A percentile compares a stretch with the other conserved stretches of the same genome.
Conservation (phyloP, 2,113 vertebrate genomes). For the Tragelaphus strepsiceros region DNA sequence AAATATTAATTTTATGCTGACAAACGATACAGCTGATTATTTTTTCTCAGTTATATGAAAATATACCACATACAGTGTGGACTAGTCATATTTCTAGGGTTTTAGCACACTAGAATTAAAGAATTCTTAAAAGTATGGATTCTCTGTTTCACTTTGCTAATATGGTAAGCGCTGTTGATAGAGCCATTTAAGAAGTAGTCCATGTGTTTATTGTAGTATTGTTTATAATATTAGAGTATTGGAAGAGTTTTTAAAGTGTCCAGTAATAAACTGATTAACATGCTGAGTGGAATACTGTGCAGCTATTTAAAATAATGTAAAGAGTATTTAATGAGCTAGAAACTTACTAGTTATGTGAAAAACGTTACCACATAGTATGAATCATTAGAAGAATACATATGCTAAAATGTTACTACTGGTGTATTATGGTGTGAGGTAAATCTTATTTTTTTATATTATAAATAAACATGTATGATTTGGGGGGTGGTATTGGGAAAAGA, state of each 20-base stretch:
- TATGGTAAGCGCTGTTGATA: neutral
- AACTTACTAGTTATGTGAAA: neutral
- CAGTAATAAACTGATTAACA: neutral
- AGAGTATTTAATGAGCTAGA: conserved; percentile 15
- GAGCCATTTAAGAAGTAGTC: neutral
- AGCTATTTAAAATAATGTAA: neutral
- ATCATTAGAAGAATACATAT: neutral
- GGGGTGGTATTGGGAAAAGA: neutral
- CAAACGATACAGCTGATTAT: neutral
- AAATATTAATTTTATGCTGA: neutral
- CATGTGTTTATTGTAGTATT: conserved; percentile 13
- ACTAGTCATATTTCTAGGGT: neutral
- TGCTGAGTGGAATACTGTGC: neutral
- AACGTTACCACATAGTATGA: neutral
- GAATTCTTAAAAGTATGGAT: neutral
- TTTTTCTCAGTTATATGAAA: neutral
- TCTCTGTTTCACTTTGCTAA: neutral
- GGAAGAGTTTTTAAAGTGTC: neutral
- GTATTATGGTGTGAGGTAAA: neutral
- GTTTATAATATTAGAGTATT: neutral
- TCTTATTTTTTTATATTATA: neutral
- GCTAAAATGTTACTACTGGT: neutral
- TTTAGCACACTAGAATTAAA: neutral
- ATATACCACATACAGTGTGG: neutral
- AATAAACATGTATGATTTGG: neutral